phyloP scores from a whole-genome alignment of 2,113 vertebrate genomes.

The Onychostruthus taczanowskii region DNA sequence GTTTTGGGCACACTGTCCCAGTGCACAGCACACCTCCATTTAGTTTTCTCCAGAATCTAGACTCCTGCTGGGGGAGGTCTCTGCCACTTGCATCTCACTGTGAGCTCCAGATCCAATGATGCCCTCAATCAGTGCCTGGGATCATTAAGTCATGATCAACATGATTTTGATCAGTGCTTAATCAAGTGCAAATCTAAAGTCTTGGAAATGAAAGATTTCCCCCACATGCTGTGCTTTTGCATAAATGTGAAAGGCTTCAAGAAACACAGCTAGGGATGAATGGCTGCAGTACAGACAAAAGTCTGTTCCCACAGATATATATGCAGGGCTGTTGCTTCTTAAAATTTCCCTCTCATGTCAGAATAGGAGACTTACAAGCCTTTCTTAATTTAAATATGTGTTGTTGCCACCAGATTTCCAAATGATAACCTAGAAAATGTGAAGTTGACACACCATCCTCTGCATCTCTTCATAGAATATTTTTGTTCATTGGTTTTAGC shows the following conservation, averaged over 20 bases:
- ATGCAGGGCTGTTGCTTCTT: neutral
- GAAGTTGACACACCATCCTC: neutral
- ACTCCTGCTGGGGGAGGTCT: neutral
- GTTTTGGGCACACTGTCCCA: neutral
- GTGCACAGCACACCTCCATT: neutral
- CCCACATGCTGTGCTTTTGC: neutral
- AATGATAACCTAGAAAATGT: fast-evolving
- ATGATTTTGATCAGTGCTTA: neutral
- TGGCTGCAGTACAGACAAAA: neutral
- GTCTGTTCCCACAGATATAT: neutral
- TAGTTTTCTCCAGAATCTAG: neutral
- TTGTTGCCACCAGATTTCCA: neutral
- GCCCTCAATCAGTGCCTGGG: neutral
- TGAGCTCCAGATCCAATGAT: neutral
- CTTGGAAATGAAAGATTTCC: neutral
- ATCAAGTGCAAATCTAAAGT: neutral
- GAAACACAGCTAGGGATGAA: neutral
- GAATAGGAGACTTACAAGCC: neutral
- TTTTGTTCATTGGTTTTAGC: neutral
- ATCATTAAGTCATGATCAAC: neutral
- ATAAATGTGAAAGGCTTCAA: neutral
- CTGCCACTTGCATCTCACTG: neutral
- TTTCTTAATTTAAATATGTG: neutral
- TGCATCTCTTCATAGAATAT: neutral
- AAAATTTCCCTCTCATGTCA: neutral